Percentiles rank a stretch among this genome's conserved stretches.
Evolutionary conservation across 2,113 vertebrate species (phyloP).

Genomic region (Hipposideros armiger): DNA sequence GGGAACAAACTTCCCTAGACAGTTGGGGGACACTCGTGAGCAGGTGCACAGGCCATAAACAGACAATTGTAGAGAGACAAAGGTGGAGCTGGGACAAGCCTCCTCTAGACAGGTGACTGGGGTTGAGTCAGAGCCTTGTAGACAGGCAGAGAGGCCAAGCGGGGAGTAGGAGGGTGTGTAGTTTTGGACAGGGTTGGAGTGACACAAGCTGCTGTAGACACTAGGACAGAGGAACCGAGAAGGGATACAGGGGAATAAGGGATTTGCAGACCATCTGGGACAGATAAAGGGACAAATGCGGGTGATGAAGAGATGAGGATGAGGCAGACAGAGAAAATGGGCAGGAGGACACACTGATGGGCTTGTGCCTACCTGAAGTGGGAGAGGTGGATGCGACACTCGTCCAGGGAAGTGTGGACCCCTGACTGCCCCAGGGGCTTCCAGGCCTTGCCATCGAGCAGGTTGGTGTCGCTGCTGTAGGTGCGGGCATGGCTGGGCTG

Average conservation of each 20-base stretch:
- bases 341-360: background rate
- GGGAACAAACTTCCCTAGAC: background rate
- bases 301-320: background rate
- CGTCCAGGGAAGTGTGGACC: constrained; percentile 64
- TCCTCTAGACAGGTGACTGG: background rate
- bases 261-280: background rate
- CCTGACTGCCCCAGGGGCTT: constrained; percentile 39
- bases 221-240: background rate
- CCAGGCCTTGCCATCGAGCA: constrained; percentile 75
- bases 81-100: background rate
- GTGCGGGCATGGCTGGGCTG: background rate
- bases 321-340: background rate
- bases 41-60: background rate
- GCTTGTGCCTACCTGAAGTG: constrained; percentile 77
- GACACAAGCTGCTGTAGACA: background rate
- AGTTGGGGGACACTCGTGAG: background rate
- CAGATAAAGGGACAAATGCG: background rate
- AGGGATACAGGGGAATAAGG: background rate
- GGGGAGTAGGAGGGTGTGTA: too few species aligned
- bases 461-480: constrained; percentile 72
- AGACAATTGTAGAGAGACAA: background rate
- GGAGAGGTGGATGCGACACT: constrained; percentile 75
- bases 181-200: background rate
- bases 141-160: background rate
- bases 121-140: background rate